These are phyloP conservation scores for Tipula vernalis DNA, from an alignment of 2,888 invertebrate genomes.

Conservation along the genomic window DNA sequence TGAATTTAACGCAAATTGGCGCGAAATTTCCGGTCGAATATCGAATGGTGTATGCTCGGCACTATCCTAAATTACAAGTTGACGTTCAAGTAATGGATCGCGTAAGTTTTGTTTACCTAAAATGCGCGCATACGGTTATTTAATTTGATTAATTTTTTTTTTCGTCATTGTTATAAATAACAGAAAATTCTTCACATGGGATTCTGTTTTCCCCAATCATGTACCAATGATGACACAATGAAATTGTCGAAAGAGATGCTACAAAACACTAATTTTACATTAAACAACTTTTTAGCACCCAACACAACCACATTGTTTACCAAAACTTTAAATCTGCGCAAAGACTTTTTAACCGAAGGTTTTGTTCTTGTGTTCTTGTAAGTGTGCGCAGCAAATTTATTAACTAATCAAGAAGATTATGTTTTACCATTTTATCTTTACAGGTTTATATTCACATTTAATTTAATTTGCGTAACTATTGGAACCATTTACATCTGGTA, in stretches of 20 bases:
- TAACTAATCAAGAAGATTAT: not conserved
- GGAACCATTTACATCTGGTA: not conserved
- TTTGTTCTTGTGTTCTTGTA: constrained; percentile 18
- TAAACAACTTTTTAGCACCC: constrained; percentile 14
- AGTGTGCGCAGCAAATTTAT: not conserved
- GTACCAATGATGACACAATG: constrained; percentile 14
- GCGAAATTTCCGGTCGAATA: constrained; percentile 12
- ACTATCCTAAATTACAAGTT: constrained; percentile 12
- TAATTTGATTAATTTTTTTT: not conserved
- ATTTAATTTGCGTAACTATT: not conserved
- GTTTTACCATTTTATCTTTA: not conserved
- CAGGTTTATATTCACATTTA: not conserved
- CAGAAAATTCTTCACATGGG: constrained; percentile 18
- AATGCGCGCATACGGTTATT: too few species aligned
- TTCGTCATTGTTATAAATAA: not conserved
- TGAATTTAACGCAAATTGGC: constrained; percentile 11
- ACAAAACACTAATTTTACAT: constrained; percentile 13
- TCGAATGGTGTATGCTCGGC: constrained; percentile 11
- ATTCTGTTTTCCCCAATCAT: constrained; percentile 18
- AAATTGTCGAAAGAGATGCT: constrained; percentile 13
- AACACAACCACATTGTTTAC: constrained; percentile 15
- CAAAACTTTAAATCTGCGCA: constrained; percentile 16
- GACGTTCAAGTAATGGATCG: constrained; percentile 13
- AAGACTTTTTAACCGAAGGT: constrained; percentile 16
- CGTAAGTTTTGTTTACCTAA: not conserved